These are phyloP conservation scores for Macrotus californicus DNA, from an alignment of 2,113 vertebrate genomes.

Conservation along the genomic window DNA sequence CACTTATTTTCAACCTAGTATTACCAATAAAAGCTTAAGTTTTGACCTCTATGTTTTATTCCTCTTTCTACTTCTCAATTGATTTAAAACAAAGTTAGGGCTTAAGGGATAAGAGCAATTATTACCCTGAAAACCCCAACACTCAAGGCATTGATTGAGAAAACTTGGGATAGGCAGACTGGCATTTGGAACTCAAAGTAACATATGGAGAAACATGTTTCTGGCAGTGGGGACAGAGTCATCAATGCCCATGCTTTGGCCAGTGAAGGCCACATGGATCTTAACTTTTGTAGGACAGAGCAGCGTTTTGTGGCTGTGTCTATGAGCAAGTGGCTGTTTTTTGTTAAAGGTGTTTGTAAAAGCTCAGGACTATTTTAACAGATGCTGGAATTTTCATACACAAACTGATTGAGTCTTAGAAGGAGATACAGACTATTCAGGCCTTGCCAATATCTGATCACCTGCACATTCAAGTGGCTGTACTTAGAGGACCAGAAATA, in stretches of 20 bases:
- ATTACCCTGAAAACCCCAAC: neutral
- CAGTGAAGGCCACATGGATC: neutral
- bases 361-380: neutral
- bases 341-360: neutral
- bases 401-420: neutral
- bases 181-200: neutral
- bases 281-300: neutral
- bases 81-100: neutral
- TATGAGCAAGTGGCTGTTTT: neutral
- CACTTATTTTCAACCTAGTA: neutral
- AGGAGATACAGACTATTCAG: neutral
- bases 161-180: neutral
- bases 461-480: neutral
- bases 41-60: neutral
- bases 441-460: neutral
- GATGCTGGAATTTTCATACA: neutral
- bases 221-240: rapidly evolving
- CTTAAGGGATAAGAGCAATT: neutral
- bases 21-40: neutral
- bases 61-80: neutral
- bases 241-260: neutral
- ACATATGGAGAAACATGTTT: neutral
- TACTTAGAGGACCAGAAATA: neutral
- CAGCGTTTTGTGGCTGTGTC: neutral
- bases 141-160: neutral